Conservation (phyloP, 2,113 vertebrate genomes). For the Mola mola region DNA sequence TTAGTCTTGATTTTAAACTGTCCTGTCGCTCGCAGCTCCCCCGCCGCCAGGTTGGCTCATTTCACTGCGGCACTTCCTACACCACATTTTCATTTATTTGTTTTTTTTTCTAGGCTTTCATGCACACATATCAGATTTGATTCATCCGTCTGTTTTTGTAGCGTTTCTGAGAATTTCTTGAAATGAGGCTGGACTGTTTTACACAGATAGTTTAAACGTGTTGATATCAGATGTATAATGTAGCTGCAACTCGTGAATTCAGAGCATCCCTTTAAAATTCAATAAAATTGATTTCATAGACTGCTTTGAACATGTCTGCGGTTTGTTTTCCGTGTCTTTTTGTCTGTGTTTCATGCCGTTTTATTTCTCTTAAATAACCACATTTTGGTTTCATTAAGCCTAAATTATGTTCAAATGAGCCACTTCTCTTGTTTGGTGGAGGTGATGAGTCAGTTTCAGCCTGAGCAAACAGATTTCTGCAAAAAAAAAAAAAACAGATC, state of each 20-base stretch:
- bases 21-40: slow-evolving; percentile 26
- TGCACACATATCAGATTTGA: slow-evolving; percentile 69
- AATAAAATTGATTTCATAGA: slow-evolving; percentile 83
- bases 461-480: too few species aligned
- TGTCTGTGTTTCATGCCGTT: neutral
- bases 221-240: slow-evolving; percentile 60
- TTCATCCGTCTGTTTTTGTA: slow-evolving; percentile 66
- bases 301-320: slow-evolving; percentile 55
- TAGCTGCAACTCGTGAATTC: slow-evolving; percentile 78
- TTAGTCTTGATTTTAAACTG: slow-evolving; percentile 51
- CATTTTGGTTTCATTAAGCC: too few species aligned
- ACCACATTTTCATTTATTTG: slow-evolving; percentile 77
- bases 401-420: too few species aligned
- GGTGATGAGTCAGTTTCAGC: too few species aligned
- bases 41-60: slow-evolving; percentile 2
- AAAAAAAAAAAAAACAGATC: too few species aligned
- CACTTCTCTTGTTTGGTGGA: too few species aligned
- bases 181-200: slow-evolving; percentile 61
- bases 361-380: too few species aligned
- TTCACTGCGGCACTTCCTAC: slow-evolving; percentile 74
- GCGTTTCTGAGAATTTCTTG: slow-evolving; percentile 54
- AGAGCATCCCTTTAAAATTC: slow-evolving; percentile 76
- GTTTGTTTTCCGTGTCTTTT: slow-evolving; percentile 30
- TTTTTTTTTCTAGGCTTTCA: slow-evolving; percentile 79
- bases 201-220: slow-evolving; percentile 58